Evolutionary conservation across 2,797 vertebrate genomes (phyloP).

Genomic region (Graptemys geographica): DNA sequence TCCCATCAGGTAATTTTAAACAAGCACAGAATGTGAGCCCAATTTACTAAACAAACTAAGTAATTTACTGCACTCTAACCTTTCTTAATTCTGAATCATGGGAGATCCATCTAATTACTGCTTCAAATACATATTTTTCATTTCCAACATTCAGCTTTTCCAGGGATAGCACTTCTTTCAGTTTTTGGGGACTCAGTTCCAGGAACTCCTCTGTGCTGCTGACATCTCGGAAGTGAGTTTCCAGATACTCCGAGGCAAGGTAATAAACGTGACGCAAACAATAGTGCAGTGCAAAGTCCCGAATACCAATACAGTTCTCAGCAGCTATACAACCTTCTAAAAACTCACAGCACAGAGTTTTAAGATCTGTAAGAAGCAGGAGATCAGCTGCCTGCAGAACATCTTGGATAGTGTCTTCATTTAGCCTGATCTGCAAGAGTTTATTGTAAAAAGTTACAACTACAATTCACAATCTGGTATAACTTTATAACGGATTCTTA

Average conservation of each 20-base stretch:
- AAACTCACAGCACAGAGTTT: slow-evolving; percentile 97
- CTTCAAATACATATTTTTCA: slow-evolving; percentile 95
- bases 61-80: slow-evolving; percentile 79
- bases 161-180: slow-evolving; percentile 93
- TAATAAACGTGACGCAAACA: slow-evolving; percentile 95
- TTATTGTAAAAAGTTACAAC: slow-evolving; percentile 65
- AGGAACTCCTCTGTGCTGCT: slow-evolving; percentile 93
- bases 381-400: slow-evolving; percentile 97
- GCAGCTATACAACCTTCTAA: slow-evolving; percentile 96
- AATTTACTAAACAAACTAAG: neutral
- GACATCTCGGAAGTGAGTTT: slow-evolving; percentile 97
- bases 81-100: slow-evolving; percentile 92
- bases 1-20: neutral
- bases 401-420: slow-evolving; percentile 98
- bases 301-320: slow-evolving; percentile 98
- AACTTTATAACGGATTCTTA: slow-evolving; percentile 48
- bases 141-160: slow-evolving; percentile 99
- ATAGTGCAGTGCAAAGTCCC: slow-evolving; percentile 96
- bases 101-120: slow-evolving; percentile 93
- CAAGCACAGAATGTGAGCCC: rapidly evolving
- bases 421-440: slow-evolving; percentile 89
- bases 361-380: slow-evolving; percentile 95
- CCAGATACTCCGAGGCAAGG: slow-evolving; percentile 94
- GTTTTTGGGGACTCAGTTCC: slow-evolving; percentile 89
- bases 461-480: slow-evolving; percentile 51